phyloP scores from a whole-genome alignment of 2,888 invertebrate genomes.

The Portevinia maculata region DNA sequence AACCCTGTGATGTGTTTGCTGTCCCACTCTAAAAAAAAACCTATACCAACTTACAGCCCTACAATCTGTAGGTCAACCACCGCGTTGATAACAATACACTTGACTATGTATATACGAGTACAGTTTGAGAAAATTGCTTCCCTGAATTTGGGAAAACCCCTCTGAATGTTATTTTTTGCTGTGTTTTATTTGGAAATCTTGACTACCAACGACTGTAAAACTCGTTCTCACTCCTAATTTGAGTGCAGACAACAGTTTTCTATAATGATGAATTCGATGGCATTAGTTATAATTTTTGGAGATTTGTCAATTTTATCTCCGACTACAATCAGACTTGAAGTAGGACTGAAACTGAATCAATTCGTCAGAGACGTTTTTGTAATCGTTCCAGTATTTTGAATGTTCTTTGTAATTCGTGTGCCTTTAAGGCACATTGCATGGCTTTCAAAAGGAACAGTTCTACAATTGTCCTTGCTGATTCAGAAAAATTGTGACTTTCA shows the following conservation, averaged over 20 bases:
- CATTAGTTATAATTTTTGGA: neutral
- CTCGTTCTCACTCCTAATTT: neutral
- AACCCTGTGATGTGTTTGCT: too few relatives aligned
- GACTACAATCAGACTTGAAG: neutral
- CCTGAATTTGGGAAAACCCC: neutral
- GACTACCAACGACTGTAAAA: neutral
- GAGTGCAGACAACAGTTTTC: neutral
- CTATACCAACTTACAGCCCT: too few relatives aligned
- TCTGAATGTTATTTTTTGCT: neutral
- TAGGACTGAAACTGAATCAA: neutral
- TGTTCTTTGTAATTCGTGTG: conserved; percentile 27
- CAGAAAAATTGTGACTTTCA: too few relatives aligned
- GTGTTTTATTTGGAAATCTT: neutral
- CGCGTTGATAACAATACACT: neutral
- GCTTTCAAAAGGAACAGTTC: neutral
- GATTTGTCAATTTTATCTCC: neutral
- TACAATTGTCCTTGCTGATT: too few relatives aligned
- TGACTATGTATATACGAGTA: too few relatives aligned
- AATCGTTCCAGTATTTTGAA: neutral
- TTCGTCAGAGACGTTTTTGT: conserved; percentile 22
- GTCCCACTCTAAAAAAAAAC: too few relatives aligned
- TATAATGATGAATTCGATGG: conserved; percentile 10
- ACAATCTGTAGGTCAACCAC: neutral
- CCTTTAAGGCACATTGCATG: conserved; percentile 32
- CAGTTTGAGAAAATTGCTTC: neutral